A percentile compares a stretch with the other conserved stretches of the same genome.
Conservation (phyloP, 2,797 vertebrate genomes). For the Cacajao melanocephalus region DNA sequence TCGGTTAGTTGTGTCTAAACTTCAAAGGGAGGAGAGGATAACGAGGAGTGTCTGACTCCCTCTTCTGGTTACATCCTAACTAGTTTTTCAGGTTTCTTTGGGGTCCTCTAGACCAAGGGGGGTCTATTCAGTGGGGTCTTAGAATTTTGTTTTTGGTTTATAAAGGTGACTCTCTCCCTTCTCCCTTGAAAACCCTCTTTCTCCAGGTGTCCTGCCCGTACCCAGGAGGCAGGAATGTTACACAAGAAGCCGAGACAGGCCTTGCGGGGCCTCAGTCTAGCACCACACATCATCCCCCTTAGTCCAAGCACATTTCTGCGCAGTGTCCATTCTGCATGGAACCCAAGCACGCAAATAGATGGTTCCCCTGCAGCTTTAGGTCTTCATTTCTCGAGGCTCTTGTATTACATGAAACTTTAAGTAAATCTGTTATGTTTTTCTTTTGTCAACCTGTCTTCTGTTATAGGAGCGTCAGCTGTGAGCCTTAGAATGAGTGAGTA, state of each 20-base stretch:
- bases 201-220: not conserved
- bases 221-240: not conserved
- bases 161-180: not conserved
- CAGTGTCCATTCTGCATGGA: not conserved
- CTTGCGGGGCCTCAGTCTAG: not conserved
- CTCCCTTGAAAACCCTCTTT: not conserved
- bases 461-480: not conserved
- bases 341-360: fast-evolving
- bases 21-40: not conserved
- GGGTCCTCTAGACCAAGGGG: not conserved
- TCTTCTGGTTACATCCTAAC: not conserved
- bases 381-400: not conserved
- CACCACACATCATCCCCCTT: not conserved
- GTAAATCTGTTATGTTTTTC: not conserved
- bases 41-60: fast-evolving
- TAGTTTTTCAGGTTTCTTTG: not conserved
- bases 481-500: not conserved
- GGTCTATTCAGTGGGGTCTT: not conserved
- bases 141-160: not conserved
- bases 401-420: not conserved
- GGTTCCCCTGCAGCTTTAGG: not conserved
- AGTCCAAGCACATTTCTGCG: not conserved
- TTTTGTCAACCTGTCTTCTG: not conserved
- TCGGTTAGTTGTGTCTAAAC: not conserved
- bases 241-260: not conserved